Evolutionary conservation across 2,888 invertebrate species (phyloP).

Genomic region (Phlogophora meticulosa): DNA sequence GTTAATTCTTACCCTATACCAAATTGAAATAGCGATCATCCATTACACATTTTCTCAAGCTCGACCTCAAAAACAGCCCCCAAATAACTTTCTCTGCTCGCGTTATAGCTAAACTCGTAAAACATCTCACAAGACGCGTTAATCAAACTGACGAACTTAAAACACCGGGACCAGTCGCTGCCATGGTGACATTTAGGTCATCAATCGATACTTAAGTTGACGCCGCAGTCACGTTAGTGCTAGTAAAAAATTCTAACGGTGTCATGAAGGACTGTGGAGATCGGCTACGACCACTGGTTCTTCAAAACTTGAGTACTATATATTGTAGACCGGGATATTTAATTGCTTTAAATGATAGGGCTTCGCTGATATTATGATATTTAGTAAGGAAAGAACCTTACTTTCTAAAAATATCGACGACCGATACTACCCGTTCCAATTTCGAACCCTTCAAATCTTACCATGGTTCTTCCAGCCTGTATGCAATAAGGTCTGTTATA

Average conservation of each 20-base stretch:
- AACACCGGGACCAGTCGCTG: conserved; percentile 1
- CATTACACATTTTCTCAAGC: neutral
- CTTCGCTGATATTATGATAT: too few relatives aligned
- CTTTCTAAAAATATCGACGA: too few relatives aligned
- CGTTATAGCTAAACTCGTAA: neutral
- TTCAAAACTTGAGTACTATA: neutral
- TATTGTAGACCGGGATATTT: too few relatives aligned
- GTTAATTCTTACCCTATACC: too few relatives aligned
- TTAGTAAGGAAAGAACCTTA: too few relatives aligned
- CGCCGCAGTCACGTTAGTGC: conserved; percentile 41
- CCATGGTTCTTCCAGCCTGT: too few relatives aligned
- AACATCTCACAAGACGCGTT: conserved; percentile 27
- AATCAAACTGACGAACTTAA: conserved; percentile 27
- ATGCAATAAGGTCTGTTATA: too few relatives aligned
- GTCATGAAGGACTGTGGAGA: conserved; percentile 3
- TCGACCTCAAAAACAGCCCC: neutral
- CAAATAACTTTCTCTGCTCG: neutral
- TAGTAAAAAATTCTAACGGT: conserved; percentile 37
- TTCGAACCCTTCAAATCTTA: too few relatives aligned
- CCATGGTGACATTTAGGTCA: conserved; percentile 52
- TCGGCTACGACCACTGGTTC: neutral
- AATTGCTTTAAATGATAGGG: too few relatives aligned
- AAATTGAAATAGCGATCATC: neutral
- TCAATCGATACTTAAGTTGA: conserved; percentile 52
- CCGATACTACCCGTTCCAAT: too few relatives aligned